Conservation (phyloP, 2,797 vertebrate species). For the Sebastes vulpes region DNA sequence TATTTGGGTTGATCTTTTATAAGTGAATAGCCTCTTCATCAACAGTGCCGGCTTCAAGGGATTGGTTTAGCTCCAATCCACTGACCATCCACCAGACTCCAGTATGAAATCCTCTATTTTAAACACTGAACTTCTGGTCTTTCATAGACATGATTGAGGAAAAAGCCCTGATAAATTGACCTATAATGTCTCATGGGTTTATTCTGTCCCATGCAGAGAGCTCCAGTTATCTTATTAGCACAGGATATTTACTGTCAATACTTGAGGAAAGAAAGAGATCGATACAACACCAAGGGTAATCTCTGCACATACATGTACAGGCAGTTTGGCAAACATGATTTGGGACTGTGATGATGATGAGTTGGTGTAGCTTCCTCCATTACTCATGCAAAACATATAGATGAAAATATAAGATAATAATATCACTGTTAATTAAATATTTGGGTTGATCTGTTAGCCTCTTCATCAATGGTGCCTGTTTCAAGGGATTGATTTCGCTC, state of each 20-base stretch:
- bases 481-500: background rate
- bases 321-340: background rate
- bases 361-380: background rate
- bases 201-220: background rate
- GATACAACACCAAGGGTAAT: background rate
- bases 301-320: too few relatives aligned
- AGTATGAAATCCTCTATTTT: background rate
- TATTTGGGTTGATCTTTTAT: background rate
- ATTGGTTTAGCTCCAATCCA: background rate
- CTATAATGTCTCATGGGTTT: background rate
- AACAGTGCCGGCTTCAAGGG: background rate
- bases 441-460: too few relatives aligned
- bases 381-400: too few relatives aligned
- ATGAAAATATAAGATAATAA: too few relatives aligned
- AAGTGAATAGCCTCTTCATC: background rate
- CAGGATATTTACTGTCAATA: background rate
- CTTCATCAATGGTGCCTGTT: background rate
- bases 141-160: background rate
- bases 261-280: background rate
- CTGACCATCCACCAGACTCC: slow-evolving; percentile 1
- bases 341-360: background rate
- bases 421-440: background rate
- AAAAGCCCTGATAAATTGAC: background rate
- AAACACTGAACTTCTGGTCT: background rate
- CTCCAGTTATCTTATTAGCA: background rate